Conservation (phyloP, 2,113 vertebrate genomes). For the Caloenas nicobarica region DNA sequence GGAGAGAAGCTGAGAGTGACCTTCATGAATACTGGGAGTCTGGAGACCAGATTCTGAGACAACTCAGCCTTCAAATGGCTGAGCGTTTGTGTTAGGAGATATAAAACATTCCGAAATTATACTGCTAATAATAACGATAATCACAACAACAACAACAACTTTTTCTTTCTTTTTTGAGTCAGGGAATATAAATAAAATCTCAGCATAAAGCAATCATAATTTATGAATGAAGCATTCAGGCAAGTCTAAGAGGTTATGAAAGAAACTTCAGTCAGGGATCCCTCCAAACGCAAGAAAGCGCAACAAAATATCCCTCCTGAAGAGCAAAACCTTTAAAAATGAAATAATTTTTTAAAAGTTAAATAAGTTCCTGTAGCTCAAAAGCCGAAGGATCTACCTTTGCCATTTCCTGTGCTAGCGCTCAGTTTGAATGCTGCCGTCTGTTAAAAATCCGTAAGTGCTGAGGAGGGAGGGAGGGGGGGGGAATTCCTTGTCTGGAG, state of each 20-base stretch:
- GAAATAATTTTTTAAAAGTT: background rate
- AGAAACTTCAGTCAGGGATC: background rate
- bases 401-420: conserved; percentile 54
- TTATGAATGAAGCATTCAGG: background rate
- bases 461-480: background rate
- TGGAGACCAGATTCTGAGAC: background rate
- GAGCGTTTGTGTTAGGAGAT: background rate
- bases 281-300: background rate
- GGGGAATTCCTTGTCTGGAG: conserved; percentile 44
- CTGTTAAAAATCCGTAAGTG: conserved; percentile 44
- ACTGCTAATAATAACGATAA: background rate
- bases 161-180: background rate
- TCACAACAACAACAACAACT: background rate
- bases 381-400: conserved; percentile 48
- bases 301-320: background rate
- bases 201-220: background rate
- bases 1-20: conserved; percentile 45
- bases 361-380: conserved; percentile 24
- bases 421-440: conserved; percentile 49
- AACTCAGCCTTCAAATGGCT: background rate
- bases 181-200: background rate
- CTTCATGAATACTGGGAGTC: conserved; percentile 8
- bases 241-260: conserved; percentile 6
- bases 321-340: background rate
- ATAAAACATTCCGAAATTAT: background rate